Conservation (phyloP, 2,797 vertebrate species). For the Amniataba percoides region DNA sequence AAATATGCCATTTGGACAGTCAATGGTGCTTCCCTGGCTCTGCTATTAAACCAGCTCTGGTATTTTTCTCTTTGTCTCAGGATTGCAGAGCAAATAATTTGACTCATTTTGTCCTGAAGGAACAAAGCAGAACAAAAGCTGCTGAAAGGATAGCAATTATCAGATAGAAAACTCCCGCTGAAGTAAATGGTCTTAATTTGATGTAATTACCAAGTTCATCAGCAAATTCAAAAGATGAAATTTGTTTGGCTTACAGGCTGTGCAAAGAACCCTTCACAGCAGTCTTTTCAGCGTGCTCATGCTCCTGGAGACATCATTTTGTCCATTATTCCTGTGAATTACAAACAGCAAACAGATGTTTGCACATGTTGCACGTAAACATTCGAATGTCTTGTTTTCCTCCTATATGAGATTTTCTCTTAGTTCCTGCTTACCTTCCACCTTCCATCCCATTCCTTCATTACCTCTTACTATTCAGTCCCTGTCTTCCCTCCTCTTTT, state of each 20-base stretch:
- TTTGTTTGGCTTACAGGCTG: conserved; percentile 67
- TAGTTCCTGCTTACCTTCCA: background rate
- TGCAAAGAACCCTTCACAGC: conserved; percentile 43
- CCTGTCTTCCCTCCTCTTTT: background rate
- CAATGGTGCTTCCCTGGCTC: background rate
- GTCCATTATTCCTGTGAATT: background rate
- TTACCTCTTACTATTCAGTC: background rate
- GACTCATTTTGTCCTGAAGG: conserved; percentile 62
- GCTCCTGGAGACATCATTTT: background rate
- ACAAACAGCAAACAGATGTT: conserved; percentile 24
- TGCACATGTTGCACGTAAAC: background rate
- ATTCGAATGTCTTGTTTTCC: conserved; percentile 3
- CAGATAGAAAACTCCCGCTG: conserved; percentile 68
- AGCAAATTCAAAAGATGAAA: conserved; percentile 65
- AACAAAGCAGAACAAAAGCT: conserved; percentile 64
- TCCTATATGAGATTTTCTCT: background rate
- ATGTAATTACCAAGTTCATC: conserved; percentile 80
- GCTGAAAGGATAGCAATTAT: conserved; percentile 74
- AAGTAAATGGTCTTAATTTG: conserved; percentile 79
- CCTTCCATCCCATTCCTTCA: background rate
- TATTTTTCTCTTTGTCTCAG: conserved; percentile 47
- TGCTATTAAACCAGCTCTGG: conserved; percentile 29
- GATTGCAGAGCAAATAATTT: conserved; percentile 71
- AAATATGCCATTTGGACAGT: conserved; percentile 14
- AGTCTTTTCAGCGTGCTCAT: background rate